phyloP scores from a whole-genome alignment of 1,140 invertebrate genomes.

The Drosophila chauvacae region DNA sequence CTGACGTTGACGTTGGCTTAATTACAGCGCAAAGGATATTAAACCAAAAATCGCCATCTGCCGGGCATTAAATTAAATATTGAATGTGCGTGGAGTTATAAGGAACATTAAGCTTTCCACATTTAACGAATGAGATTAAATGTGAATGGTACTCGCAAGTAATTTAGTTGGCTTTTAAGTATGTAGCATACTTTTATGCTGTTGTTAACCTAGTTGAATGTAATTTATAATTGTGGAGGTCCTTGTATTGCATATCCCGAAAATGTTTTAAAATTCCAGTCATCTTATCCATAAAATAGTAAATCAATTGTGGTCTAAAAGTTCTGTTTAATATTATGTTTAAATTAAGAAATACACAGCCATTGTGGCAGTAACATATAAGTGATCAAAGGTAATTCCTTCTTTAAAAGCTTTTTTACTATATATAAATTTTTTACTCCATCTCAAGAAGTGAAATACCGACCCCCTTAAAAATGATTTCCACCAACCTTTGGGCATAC shows the following conservation, averaged over 20 bases:
- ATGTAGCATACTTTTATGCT: slow-evolving; percentile 56
- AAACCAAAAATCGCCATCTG: slow-evolving; percentile 26
- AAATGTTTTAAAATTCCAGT: no score
- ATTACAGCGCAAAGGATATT: slow-evolving; percentile 52
- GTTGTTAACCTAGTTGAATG: background rate
- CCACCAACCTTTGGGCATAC: background rate
- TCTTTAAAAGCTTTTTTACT: no score
- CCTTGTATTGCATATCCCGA: background rate
- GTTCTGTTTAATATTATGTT: no score
- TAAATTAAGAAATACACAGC: no score
- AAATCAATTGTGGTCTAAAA: no score
- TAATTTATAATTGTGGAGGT: no score
- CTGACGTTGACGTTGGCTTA: slow-evolving; percentile 34
- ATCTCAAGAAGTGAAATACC: background rate
- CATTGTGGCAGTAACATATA: no score
- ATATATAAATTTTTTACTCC: background rate
- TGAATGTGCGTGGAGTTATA: slow-evolving; percentile 12
- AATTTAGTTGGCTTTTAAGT: slow-evolving; percentile 2
- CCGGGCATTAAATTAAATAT: slow-evolving; percentile 30
- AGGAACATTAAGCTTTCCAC: background rate
- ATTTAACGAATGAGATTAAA: slow-evolving; percentile 3
- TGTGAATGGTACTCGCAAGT: background rate
- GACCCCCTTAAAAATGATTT: background rate
- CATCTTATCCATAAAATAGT: no score
- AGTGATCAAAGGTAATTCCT: no score